Evolutionary conservation across 2,797 vertebrate genomes (phyloP).

Genomic region (Galagoides demidoff): DNA sequence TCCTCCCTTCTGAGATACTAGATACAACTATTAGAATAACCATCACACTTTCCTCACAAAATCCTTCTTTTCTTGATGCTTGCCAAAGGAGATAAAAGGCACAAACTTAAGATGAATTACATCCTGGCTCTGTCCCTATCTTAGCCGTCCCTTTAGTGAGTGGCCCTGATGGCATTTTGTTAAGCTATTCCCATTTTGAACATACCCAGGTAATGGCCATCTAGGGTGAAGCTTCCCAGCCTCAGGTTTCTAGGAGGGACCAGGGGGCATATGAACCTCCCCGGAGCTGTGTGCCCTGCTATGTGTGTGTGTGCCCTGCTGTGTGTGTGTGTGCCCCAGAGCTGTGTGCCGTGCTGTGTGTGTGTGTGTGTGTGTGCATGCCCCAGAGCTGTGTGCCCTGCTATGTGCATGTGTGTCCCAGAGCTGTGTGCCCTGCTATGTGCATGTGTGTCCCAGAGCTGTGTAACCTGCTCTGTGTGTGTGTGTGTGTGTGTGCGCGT

Average conservation of each 20-base stretch:
- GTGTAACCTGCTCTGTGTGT: too few relatives aligned
- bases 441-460: too few relatives aligned
- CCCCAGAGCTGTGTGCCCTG: too few relatives aligned
- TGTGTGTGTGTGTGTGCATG: too few relatives aligned
- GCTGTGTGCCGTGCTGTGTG: too few relatives aligned
- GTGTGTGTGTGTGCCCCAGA: too few relatives aligned
- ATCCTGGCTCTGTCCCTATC: neutral
- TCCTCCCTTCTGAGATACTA: neutral
- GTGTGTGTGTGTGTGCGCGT: too few relatives aligned
- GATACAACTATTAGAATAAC: neutral
- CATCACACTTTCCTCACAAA: neutral
- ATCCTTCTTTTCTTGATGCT: neutral
- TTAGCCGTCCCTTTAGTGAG: neutral
- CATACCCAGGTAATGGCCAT: neutral
- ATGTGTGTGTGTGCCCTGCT: neutral
- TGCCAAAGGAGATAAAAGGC: neutral
- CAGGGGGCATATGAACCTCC: neutral
- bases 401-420: too few relatives aligned
- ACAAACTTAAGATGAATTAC: neutral
- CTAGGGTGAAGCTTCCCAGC: neutral
- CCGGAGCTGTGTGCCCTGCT: neutral
- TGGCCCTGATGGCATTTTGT: neutral
- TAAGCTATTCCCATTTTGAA: neutral
- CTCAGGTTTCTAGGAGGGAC: neutral
- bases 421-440: too few relatives aligned